Evolutionary conservation across 1,140 invertebrate genomes (phyloP), one percentile per base, ranked within the genome.

Genomic region (Caenorhabditis brenneri): DNA sequence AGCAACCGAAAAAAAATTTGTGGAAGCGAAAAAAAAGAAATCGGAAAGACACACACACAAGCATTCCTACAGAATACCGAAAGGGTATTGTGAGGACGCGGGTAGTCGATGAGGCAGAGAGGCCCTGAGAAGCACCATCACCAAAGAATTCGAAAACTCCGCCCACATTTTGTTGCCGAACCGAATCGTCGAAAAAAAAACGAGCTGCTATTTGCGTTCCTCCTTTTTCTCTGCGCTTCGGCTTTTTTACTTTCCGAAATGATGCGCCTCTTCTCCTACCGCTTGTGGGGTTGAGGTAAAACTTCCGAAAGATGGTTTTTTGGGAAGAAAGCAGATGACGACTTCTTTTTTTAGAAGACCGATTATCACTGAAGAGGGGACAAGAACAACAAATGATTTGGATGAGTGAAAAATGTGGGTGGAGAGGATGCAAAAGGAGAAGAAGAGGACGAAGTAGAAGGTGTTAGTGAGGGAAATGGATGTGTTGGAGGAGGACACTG

Each of bases 181-280:
- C 65, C 65, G 65, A n/a, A n/a, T 74, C 65, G 65, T n/a, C n/a
- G n/a, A n/a, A n/a, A n/a, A n/a, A 74, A 74, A 74, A 74, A 74
- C 65, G 65, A 74, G 65, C 65, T 74, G 65, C 65, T 74, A 74
- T 74, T 74, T 74, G 65, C 65, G 65, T 74, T 74, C 65, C 65
- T 74, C 36, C 65, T 24, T 10, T 42, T 74, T 74, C 36, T 74
- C 36, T 74, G 65, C 65, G 33, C 36, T 42, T 42, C 65, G 16
- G 12, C n/a, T n/a, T n/a, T 74, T 74, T 65, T n/a, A 16, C 53
- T n/a, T n/a, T n/a, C 9, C 53, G 36, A 74, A 74, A 74, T 42
- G 65, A 74, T 42, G 65, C 36, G 36, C 22, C 22, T 29, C 27
- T 55, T 55, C 15, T 10, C 53, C n/a, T n/a, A n/a, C n/a, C n/a